Base-by-base conservation (phyloP, 2,113 vertebrate genomes). In the Panthera leo region DNA sequence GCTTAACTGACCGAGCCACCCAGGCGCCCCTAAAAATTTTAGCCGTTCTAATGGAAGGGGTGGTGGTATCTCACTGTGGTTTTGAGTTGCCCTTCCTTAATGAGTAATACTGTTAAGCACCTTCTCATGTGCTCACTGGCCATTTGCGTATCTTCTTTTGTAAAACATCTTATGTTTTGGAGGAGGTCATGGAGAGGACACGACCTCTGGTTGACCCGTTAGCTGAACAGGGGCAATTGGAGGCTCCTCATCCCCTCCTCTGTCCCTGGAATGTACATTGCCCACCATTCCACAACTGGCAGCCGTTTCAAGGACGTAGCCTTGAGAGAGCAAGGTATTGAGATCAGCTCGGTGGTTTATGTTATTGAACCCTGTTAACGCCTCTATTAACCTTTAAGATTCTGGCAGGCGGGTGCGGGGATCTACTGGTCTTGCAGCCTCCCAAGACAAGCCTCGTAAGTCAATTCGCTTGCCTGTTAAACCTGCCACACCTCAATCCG, bases 341-440 rank as follows among this genome's bases (percentile, higher is more conserved):
- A 79, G 73, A 51, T 75, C 19, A 18, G 63, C 73, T 45, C 1
- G 88, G 27, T 2, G 3, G 3, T 48, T 65, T 55, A 83, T 0
- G 7, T 87, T 23, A 87, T 15, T 58, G 73, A 70, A 45, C 19
- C 29, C 82, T 23, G 15, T 39, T 63, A 63, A 75, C 42, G 25
- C 70, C 34, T 85, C 42, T 14, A 12, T 65, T 85, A 51, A 76
- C 34, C 27, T 86, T 29, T 58, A 45, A 79, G 73, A 58, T 70
- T n/a, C 75, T 0, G 18, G 45, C 6, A 4, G 29, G 16, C 1
- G 7, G 63, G 21, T 15, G 21, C 6, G 5, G 48, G 53, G 1
- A 70, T 87, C 73, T 51, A 31, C 7, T 70, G 19, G 12, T 79
- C 61, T 78, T 42, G n/a, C 0, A 4, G 34, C 23, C 5, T 1